These are phyloP conservation scores for Pedionomus torquatus DNA, from an alignment of 2,113 vertebrate species.

Conservation along the genomic window DNA sequence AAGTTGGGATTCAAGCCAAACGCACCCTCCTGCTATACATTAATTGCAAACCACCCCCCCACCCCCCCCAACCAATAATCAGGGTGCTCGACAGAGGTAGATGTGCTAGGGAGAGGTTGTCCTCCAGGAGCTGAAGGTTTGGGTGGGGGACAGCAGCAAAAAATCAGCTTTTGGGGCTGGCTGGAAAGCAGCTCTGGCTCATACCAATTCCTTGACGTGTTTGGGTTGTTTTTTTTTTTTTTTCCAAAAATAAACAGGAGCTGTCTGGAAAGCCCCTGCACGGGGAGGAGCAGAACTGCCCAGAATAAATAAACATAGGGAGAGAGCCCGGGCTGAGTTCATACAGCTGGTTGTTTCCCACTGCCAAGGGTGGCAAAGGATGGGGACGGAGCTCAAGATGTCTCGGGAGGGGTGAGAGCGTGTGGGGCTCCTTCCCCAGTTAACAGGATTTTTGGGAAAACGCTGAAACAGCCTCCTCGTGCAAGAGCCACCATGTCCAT, in stretches of 20 bases:
- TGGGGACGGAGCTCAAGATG: neutral
- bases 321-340: neutral
- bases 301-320: neutral
- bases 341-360: neutral
- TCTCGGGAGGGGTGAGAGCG: neutral
- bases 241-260: constrained; percentile 49
- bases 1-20: neutral
- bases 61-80: neutral
- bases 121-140: neutral
- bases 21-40: neutral
- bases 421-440: neutral
- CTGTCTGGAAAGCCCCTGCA: neutral
- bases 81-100: neutral
- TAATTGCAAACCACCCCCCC: neutral
- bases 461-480: neutral
- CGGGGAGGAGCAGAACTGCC: neutral
- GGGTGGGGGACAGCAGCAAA: neutral
- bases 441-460: neutral
- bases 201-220: constrained; percentile 19
- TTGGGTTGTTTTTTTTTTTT: constrained; percentile 34
- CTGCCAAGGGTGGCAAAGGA: neutral
- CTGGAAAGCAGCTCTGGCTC: neutral
- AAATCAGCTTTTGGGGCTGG: neutral
- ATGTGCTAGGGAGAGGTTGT: neutral
- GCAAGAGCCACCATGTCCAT: fast-evolving